These are phyloP conservation scores for Conus betulinus DNA, from an alignment of 1,140 invertebrate species.

Conservation along the genomic window DNA sequence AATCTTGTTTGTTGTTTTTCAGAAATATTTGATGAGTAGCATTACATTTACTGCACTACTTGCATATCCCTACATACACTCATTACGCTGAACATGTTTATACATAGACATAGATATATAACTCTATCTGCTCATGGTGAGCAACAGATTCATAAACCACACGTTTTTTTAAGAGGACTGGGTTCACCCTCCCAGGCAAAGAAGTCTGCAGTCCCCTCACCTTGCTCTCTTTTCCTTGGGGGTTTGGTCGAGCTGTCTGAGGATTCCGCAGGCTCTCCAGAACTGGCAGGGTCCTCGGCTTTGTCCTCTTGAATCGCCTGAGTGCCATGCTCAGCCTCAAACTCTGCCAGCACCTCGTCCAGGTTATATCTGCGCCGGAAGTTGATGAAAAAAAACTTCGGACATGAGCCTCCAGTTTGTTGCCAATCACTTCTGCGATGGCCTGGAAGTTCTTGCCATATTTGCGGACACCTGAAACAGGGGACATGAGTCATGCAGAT, in stretches of 20 bases:
- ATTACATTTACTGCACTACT: too few relatives aligned
- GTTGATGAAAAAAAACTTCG: slow-evolving; percentile 94
- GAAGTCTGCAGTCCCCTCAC: not conserved
- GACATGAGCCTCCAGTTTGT: slow-evolving; percentile 94
- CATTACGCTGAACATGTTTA: too few relatives aligned
- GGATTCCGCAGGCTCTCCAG: not conserved
- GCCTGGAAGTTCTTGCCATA: slow-evolving; percentile 97
- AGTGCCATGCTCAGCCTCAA: slow-evolving; percentile 86
- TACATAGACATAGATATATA: too few relatives aligned
- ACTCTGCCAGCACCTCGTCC: slow-evolving; percentile 91
- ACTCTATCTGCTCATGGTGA: too few relatives aligned
- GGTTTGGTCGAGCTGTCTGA: not conserved
- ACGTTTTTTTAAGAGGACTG: too few relatives aligned
- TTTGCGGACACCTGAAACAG: slow-evolving; percentile 83
- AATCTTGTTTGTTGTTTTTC: too few relatives aligned
- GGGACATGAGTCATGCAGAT: not conserved
- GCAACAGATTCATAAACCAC: too few relatives aligned
- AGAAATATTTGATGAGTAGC: too few relatives aligned
- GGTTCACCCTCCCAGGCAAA: too few relatives aligned
- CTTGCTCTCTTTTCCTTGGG: not conserved
- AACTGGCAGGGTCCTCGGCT: not conserved
- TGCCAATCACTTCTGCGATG: slow-evolving; percentile 95
- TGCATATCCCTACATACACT: too few relatives aligned
- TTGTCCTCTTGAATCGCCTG: slow-evolving; percentile 73
- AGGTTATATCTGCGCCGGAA: slow-evolving; percentile 93